Base-by-base conservation (phyloP, 30 jellyfish, hydroid and myxozoan genomes). In the Chrysaora quinquecirrha region DNA sequence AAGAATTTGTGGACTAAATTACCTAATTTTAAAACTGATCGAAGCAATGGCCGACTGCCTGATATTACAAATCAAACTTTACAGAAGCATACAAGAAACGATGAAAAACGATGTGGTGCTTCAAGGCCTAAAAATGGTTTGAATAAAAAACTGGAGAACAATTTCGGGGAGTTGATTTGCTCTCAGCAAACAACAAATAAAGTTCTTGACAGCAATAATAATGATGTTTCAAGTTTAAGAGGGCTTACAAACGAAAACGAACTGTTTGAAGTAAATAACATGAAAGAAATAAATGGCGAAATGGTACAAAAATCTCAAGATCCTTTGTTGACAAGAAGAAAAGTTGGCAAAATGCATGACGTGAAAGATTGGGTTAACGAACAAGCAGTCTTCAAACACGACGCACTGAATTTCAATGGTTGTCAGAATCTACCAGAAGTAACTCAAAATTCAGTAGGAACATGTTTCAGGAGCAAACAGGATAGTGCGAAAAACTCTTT, bases 1-100 rank as follows among this genome's bases (percentile, higher is more conserved):
- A 64, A 29, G 24, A 78, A 34, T n/a, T 27, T 78, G 9, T 78
- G 73, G 89, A 19, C 66, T 24, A 48, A 65, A 24, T 25, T 60
- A 25, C 22, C 58, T 18, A 14, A 56, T 10, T 63, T 33, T 12
- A 60, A 54, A 24, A 34, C 31, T 6, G 54, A 38, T 14, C 6
- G 54, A 14, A n/a, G n/a, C n/a, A 38, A 38, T 38, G 54, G 54
- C 54, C 6, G 14, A 38, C 54, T 38, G 6, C 54, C 54, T 14
- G 54, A 38, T 6, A 38, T 38, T 38, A 6, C 54, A 6, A 38
- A 38, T 14, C 14, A 6, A 14, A 38, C 6, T 6, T 14, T 38
- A 14, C 54, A 38, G 54, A 38, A 38, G 14, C 14, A 14, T 14
- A 14, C 6, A 38, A 14, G 14, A 1, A 29, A 33, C 56, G 87